phyloP scores from a whole-genome alignment of 2,797 vertebrate genomes.

The Ibycter americanus region DNA sequence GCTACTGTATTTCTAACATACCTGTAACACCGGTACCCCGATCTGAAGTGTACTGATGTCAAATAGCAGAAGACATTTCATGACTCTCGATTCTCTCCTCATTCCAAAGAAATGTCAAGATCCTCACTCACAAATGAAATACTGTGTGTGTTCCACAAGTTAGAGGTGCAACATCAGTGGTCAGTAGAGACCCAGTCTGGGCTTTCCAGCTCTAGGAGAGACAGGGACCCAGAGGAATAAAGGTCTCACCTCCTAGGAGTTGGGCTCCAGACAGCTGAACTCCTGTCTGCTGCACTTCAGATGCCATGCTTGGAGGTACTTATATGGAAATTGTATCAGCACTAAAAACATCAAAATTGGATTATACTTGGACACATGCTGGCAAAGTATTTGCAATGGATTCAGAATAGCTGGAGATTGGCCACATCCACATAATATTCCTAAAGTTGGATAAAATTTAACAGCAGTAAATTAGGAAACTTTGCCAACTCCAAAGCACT shows the following conservation, averaged over 20 bases:
- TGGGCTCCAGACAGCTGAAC: not conserved
- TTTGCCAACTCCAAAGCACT: not conserved
- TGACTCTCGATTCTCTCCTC: not conserved
- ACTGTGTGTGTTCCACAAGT: not conserved
- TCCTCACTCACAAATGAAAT: not conserved
- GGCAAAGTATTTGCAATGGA: conserved; percentile 34
- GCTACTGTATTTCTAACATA: not conserved
- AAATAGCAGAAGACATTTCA: not conserved
- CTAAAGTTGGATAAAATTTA: conserved; percentile 43
- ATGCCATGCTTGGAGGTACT: not conserved
- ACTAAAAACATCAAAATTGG: conserved; percentile 9
- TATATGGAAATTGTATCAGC: not conserved
- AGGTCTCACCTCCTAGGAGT: not conserved
- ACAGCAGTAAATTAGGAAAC: conserved; percentile 24
- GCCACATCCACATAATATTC: conserved; percentile 24
- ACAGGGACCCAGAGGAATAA: not conserved
- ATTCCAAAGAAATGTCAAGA: not conserved
- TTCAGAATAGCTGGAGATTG: conserved; percentile 21
- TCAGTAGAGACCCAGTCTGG: not conserved
- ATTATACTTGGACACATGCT: conserved; percentile 35
- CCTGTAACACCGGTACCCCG: not conserved
- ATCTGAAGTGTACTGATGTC: not conserved
- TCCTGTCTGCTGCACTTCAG: not conserved
- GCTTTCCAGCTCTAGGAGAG: not conserved
- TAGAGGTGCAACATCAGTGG: not conserved